Percentiles rank a stretch among this genome's conserved stretches.
Conservation (phyloP, 92 coral and sea anemone genomes). For the Plumapathes pennacea region DNA sequence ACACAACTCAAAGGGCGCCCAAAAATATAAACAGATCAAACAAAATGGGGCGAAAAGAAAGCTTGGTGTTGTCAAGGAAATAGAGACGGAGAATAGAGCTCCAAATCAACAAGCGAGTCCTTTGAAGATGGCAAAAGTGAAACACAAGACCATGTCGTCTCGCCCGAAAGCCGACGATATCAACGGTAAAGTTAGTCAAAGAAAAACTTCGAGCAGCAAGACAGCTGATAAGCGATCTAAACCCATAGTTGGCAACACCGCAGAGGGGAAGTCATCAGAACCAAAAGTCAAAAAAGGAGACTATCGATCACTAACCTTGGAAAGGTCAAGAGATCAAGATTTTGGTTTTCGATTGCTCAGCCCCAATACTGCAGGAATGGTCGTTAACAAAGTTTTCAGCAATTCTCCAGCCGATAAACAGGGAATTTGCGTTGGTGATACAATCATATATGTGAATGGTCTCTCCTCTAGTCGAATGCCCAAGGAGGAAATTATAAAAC, state of each 20-base stretch:
- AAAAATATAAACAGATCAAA: not conserved
- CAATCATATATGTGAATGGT: slow-evolving; percentile 44
- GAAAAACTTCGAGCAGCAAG: too few species aligned
- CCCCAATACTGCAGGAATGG: slow-evolving; percentile 30
- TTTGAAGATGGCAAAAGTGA: slow-evolving; percentile 35
- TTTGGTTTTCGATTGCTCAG: slow-evolving; percentile 63
- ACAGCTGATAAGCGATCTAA: too few species aligned
- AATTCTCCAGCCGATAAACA: slow-evolving; percentile 51
- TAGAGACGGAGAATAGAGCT: slow-evolving; percentile 8
- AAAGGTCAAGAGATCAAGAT: too few species aligned
- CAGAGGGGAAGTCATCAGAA: too few species aligned
- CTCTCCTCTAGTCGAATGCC: slow-evolving; percentile 23
- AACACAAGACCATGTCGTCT: too few species aligned
- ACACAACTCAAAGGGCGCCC: slow-evolving; percentile 4
- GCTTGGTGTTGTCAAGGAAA: not conserved
- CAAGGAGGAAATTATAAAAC: slow-evolving; percentile 29
- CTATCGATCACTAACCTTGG: slow-evolving; percentile 39
- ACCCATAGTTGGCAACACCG: too few species aligned
- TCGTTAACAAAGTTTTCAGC: slow-evolving; percentile 37
- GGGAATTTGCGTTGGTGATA: slow-evolving; percentile 48
- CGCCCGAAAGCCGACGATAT: too few species aligned
- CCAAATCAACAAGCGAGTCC: slow-evolving; percentile 42
- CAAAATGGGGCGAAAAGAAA: slow-evolving; percentile 4
- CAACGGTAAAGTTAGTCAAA: not conserved
- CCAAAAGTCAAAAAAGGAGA: too few species aligned